Conservation (phyloP, 2,888 invertebrate genomes). For the Eristalinus aeneus region DNA sequence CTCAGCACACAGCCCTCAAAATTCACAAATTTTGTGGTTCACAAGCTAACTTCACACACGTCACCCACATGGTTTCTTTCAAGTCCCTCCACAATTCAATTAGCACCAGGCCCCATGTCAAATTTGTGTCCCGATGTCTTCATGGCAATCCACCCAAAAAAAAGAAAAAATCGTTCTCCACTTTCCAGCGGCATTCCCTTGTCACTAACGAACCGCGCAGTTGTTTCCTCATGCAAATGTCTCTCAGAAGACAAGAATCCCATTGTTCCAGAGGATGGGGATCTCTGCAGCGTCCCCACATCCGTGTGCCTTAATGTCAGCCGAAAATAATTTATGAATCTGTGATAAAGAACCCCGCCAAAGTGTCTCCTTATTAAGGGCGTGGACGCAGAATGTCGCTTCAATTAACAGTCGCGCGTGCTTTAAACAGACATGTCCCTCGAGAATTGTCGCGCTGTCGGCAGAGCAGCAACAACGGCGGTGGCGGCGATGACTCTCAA, state of each 20-base stretch:
- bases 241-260: slow-evolving; percentile 40
- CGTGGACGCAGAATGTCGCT: slow-evolving; percentile 36
- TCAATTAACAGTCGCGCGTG: slow-evolving; percentile 67
- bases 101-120: no score
- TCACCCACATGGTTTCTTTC: no score
- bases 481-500: not conserved
- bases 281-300: slow-evolving; percentile 15
- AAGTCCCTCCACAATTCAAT: no score
- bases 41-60: no score
- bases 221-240: slow-evolving; percentile 30
- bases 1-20: no score
- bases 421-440: slow-evolving; percentile 47
- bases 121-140: no score
- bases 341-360: slow-evolving; percentile 45
- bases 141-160: no score
- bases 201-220: not conserved
- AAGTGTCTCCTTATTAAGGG: slow-evolving; percentile 44
- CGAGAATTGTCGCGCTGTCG: not conserved
- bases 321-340: slow-evolving; percentile 47
- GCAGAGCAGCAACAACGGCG: no score
- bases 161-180: no score
- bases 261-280: slow-evolving; percentile 32
- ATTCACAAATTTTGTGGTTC: no score
- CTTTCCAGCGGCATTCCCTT: no score
- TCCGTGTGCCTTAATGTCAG: slow-evolving; percentile 36